Evolutionary conservation across 2,888 invertebrate species (phyloP).

Genomic region (Stenodema calcarata): DNA sequence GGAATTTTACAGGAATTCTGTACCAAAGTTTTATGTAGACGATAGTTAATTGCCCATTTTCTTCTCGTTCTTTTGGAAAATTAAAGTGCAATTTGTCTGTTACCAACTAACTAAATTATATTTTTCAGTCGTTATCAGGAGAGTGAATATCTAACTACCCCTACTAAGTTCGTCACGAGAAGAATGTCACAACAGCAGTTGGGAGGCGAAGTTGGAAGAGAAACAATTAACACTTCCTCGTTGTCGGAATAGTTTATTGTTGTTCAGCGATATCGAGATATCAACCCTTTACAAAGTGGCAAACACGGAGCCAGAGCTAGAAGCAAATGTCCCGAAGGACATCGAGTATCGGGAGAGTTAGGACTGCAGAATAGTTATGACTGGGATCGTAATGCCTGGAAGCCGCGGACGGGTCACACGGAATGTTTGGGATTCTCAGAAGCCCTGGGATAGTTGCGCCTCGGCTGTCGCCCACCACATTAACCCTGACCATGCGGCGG

Average conservation of each 20-base stretch:
- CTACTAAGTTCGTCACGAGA: neutral
- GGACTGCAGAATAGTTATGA: neutral
- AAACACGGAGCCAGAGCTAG: neutral
- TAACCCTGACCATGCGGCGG: neutral
- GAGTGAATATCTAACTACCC: no score
- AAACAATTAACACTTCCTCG: neutral
- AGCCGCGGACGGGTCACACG: neutral
- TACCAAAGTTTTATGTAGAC: no score
- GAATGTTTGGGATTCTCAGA: slow-evolving; percentile 26
- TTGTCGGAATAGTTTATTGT: neutral
- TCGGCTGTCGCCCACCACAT: neutral
- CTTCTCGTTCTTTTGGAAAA: no score
- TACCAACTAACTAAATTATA: no score
- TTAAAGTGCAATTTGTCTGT: no score
- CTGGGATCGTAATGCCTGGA: neutral
- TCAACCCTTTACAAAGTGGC: neutral
- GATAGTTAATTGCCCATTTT: no score
- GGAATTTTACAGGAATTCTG: no score
- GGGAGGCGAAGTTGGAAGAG: neutral
- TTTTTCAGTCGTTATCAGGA: no score
- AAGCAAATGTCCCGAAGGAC: neutral
- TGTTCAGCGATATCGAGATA: neutral
- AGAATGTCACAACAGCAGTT: neutral
- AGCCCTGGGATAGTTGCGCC: neutral
- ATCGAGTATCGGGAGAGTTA: neutral